Conservation (phyloP, 1,140 invertebrate species). For the Brachionus calyciflorus region DNA sequence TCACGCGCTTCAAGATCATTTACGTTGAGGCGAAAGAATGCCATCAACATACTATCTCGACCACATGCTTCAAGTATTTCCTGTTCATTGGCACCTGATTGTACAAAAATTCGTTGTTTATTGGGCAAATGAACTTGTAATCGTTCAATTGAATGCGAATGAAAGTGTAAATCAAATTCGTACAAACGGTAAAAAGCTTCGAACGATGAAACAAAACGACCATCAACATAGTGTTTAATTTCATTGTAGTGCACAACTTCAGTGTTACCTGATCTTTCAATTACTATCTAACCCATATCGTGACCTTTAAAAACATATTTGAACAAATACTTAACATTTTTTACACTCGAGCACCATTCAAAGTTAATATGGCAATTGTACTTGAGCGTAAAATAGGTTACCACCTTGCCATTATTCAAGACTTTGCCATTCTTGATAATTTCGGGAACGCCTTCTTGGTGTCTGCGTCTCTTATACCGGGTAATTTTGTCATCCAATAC, state of each 20-base stretch:
- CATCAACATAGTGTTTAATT: slow-evolving; percentile 46
- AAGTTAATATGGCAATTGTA: slow-evolving; percentile 49
- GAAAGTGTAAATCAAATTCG: background rate
- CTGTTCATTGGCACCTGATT: background rate
- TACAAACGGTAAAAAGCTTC: slow-evolving; percentile 29
- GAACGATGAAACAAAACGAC: slow-evolving; percentile 42
- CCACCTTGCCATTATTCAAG: slow-evolving; percentile 12
- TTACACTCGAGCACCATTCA: slow-evolving; percentile 48
- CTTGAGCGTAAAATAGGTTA: slow-evolving; percentile 44
- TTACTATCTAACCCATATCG: slow-evolving; percentile 34
- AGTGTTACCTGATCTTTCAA: background rate
- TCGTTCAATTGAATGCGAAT: background rate
- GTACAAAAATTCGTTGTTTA: slow-evolving; percentile 6
- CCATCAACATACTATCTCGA: background rate
- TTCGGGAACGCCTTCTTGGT: background rate
- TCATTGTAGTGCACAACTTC: no score
- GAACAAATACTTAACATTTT: slow-evolving; percentile 53
- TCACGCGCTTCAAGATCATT: background rate
- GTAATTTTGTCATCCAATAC: slow-evolving; percentile 47
- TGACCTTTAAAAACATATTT: slow-evolving; percentile 57
- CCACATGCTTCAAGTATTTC: background rate
- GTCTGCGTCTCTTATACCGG: slow-evolving; percentile 32
- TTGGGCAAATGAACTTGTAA: background rate
- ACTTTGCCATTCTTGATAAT: background rate
- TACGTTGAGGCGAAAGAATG: background rate